Evolutionary conservation across 2,888 invertebrate genomes (phyloP).

Genomic region (Caenorhabditis zanzibari): DNA sequence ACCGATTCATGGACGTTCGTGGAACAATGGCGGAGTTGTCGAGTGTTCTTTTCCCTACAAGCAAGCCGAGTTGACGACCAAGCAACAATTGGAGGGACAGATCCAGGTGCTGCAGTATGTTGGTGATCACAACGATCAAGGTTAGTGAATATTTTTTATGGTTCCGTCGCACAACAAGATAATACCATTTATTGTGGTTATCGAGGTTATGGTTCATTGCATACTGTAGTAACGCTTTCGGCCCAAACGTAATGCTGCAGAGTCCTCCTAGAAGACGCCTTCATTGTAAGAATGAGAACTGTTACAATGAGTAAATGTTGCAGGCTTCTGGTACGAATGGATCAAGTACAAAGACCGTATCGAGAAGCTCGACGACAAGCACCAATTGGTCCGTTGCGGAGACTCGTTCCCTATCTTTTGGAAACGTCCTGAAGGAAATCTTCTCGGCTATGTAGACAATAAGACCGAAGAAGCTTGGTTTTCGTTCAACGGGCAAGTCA

Average conservation of each 20-base stretch:
- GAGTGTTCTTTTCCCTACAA: constrained; percentile 53
- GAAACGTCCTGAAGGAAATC: constrained; percentile 60
- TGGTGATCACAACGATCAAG: constrained; percentile 38
- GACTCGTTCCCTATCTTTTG: constrained; percentile 74
- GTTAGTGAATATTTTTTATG: neutral
- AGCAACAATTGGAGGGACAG: constrained; percentile 65
- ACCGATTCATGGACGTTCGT: constrained; percentile 3
- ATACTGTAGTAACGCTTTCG: no score
- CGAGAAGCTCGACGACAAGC: constrained; percentile 64
- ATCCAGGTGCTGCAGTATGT: constrained; percentile 52
- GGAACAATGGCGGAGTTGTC: constrained; percentile 8
- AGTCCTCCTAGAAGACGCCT: no score
- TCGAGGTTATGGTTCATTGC: no score
- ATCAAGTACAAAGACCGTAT: constrained; percentile 75
- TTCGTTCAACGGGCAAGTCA: constrained; percentile 65
- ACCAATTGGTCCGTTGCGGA: constrained; percentile 54
- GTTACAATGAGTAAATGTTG: no score
- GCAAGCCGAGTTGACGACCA: constrained; percentile 71
- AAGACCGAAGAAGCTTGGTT: constrained; percentile 73
- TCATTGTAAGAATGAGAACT: no score
- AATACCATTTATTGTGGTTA: no score
- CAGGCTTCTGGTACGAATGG: constrained; percentile 78
- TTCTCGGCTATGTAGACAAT: constrained; percentile 73
- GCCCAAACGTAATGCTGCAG: no score
- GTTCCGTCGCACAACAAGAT: no score